Conservation (phyloP, 2,113 vertebrate species). For the Maccullochella peelii region DNA sequence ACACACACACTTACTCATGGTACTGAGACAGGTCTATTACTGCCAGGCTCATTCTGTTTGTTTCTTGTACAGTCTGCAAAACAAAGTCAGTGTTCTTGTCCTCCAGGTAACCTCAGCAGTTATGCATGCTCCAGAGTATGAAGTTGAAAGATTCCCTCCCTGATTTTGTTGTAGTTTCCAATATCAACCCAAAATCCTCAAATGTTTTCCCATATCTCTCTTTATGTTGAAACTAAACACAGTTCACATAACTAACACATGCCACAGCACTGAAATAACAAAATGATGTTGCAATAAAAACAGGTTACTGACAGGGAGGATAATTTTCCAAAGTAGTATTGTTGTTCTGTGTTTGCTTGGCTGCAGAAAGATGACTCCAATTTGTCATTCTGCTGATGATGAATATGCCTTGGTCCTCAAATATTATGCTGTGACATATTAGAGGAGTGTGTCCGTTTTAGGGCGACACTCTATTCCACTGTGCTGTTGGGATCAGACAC, state of each 20-base stretch:
- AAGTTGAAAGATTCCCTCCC: slow-evolving; percentile 3
- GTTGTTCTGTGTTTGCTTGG: neutral
- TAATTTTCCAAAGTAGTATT: neutral
- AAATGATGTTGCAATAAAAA: neutral
- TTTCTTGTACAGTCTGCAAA: slow-evolving; percentile 15
- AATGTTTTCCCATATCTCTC: neutral
- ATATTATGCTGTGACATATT: neutral
- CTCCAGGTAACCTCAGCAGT: slow-evolving; percentile 17
- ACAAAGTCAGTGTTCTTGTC: slow-evolving; percentile 16
- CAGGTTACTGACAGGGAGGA: neutral
- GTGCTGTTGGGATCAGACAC: too few relatives aligned
- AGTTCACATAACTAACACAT: neutral
- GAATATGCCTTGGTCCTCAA: neutral
- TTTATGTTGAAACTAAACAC: neutral
- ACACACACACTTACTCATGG: neutral
- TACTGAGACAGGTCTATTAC: slow-evolving; percentile 4
- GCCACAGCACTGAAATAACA: neutral
- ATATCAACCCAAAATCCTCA: neutral
- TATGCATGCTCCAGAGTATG: neutral
- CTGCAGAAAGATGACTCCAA: neutral
- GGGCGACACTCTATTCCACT: neutral
- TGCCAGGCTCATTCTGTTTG: slow-evolving; percentile 18
- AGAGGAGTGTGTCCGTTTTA: neutral
- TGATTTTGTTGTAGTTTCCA: neutral
- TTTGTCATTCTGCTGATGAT: too few relatives aligned